Conservation (phyloP, 2,113 vertebrate genomes). For the Pseudorectes ferrugineus region DNA sequence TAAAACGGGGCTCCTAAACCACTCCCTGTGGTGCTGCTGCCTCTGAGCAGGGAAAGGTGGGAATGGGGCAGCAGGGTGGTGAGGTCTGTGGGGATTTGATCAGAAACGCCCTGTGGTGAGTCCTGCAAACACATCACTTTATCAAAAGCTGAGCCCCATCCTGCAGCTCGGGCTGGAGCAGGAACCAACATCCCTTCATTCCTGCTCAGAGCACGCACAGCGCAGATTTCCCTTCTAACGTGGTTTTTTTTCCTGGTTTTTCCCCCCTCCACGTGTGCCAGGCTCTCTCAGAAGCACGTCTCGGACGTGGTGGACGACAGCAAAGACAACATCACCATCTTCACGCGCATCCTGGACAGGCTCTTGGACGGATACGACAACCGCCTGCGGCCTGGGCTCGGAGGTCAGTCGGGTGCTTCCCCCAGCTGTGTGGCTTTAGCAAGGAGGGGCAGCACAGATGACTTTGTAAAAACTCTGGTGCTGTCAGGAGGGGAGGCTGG, state of each 20-base stretch:
- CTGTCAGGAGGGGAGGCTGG: not conserved
- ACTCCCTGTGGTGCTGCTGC: rapidly evolving
- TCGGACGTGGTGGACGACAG: conserved; percentile 84
- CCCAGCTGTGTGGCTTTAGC: not conserved
- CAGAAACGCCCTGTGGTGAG: not conserved
- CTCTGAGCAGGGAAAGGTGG: not conserved
- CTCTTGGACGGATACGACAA: conserved; percentile 98
- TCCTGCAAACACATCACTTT: not conserved
- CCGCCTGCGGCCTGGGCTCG: conserved; percentile 88
- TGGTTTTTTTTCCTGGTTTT: not conserved
- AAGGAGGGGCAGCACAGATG: not conserved
- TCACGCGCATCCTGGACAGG: conserved; percentile 92
- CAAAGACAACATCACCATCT: conserved; percentile 97
- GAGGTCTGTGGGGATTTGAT: not conserved
- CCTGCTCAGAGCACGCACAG: not conserved
- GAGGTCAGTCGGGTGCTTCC: conserved; percentile 65
- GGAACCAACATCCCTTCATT: not conserved
- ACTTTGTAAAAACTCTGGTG: not conserved
- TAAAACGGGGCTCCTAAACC: not conserved
- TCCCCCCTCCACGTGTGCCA: not conserved
- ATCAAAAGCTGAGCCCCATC: not conserved
- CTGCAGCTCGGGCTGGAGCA: not conserved
- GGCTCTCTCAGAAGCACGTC: conserved; percentile 79
- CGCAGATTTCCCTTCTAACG: not conserved
- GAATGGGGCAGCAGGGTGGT: not conserved